Evolutionary conservation across 2,888 invertebrate species (phyloP), one percentile per base, ranked within the genome.

Genomic region (Papilio protenor): DNA sequence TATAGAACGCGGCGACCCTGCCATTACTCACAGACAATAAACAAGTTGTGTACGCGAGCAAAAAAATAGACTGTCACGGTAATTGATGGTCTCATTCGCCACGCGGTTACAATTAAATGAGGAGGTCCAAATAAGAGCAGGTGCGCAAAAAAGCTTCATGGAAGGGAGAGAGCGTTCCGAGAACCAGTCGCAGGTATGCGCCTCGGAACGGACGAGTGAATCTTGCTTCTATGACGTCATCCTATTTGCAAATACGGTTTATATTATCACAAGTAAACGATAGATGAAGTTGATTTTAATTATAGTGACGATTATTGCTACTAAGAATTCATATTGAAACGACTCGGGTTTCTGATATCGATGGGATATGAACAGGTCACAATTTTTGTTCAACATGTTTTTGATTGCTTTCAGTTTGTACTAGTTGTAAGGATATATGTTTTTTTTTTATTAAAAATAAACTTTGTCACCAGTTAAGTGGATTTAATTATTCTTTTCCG

Each of bases 21-120:
- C 82, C 83, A 85, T 85, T 73, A 75, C 57, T 71, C 64, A 73
- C 55, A 71, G 69, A 76, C 73, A 83, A 83, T 81, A 81, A 83
- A 82, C 79, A 73, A 78, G 81, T 78, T 78, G 79, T 70, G 76
- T 47, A 45, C 52, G 81, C 52, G 81, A 82, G 81, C 83, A 84
- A 85, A 87, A 85, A 88, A 88, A 84, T 82, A 81, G 82, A 82
- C 85, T 87, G 87, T 89, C 89, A 86, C 85, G 83, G 84, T 90
- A 89, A 91, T 90, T 91, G 89, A 92, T 91, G 87, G 87, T 85
- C 85, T 84, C 86, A 87, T 88, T 89, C 83, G 85, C 84, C 84
- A 84, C 85, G 83, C 82, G 86, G 85, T 86, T 86, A 89, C 89
- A 88, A 90, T 89, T 90, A 89, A 89, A 88, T 84, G 84, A 79